Evolutionary conservation across 2,888 invertebrate genomes (phyloP).

Genomic region (Plagodis dolabraria): DNA sequence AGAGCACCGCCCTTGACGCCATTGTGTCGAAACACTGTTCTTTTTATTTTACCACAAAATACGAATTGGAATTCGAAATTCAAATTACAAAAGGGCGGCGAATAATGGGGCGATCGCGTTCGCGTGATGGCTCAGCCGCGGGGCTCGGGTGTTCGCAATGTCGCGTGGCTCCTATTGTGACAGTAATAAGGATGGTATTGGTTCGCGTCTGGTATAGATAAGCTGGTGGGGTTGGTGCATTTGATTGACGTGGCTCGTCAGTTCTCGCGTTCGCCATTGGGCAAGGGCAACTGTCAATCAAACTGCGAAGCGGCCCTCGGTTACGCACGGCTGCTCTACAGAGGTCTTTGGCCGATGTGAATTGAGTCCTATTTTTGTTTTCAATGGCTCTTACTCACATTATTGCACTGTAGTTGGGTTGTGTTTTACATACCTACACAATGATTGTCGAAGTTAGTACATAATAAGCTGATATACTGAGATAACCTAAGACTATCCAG

Average conservation of each 20-base stretch:
- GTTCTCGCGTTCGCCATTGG: constrained; percentile 91
- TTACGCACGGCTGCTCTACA: constrained; percentile 61
- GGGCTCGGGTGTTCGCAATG: constrained; percentile 60
- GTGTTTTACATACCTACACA: neutral
- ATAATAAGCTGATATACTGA: neutral
- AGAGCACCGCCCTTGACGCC: constrained; percentile 84
- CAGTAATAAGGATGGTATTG: constrained; percentile 59
- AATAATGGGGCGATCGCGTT: constrained; percentile 84
- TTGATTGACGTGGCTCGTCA: constrained; percentile 93
- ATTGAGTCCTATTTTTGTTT: constrained; percentile 34
- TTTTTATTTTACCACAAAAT: constrained; percentile 84
- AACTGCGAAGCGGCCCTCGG: constrained; percentile 75
- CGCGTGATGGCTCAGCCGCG: constrained; percentile 72
- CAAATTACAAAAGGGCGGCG: constrained; percentile 84
- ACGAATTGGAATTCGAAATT: constrained; percentile 85
- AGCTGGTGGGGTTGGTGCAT: constrained; percentile 61
- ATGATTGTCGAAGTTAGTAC: neutral
- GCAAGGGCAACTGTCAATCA: constrained; percentile 92
- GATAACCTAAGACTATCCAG: no score
- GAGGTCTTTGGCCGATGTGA: constrained; percentile 45
- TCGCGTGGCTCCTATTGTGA: constrained; percentile 48
- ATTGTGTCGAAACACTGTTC: constrained; percentile 83
- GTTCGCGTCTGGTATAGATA: constrained; percentile 48
- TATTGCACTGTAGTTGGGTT: constrained; percentile 9
- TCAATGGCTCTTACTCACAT: constrained; percentile 16